A percentile compares a stretch with the other conserved stretches of the same genome.
These are phyloP conservation scores for Eutolmus rufibarbis DNA, from an alignment of 2,888 invertebrate species.

Conservation along the genomic window DNA sequence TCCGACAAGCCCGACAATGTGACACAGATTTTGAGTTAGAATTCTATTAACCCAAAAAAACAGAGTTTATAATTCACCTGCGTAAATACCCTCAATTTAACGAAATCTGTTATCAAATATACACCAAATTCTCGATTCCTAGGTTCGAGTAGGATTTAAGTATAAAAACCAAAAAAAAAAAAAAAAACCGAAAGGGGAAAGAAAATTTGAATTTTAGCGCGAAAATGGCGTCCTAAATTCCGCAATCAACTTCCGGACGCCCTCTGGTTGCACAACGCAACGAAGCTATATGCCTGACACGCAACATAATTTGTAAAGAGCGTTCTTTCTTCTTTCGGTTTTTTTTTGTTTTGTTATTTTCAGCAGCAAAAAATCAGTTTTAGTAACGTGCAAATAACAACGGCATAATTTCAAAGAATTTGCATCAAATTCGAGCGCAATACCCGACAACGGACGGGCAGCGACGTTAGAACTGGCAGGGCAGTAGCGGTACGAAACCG, in stretches of 20 bases:
- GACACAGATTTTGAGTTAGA: background rate
- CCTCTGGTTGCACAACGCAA: background rate
- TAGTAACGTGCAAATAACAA: background rate
- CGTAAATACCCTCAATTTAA: background rate
- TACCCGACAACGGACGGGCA: background rate
- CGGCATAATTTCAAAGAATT: slow-evolving; percentile 11
- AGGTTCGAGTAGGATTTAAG: background rate
- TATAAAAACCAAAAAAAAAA: no score
- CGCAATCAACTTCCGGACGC: background rate
- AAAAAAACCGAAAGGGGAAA: background rate
- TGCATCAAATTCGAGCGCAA: slow-evolving; percentile 11
- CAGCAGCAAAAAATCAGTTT: background rate
- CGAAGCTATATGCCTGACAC: background rate
- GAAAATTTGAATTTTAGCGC: background rate
- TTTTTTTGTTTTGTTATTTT: background rate
- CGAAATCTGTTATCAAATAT: background rate
- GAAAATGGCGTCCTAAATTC: background rate
- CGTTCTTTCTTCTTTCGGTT: background rate
- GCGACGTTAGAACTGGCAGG: background rate
- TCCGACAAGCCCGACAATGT: background rate
- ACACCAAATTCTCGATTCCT: background rate
- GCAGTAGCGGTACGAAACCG: background rate
- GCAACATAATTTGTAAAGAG: background rate
- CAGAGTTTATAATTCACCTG: background rate
- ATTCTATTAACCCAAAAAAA: background rate